Percentiles rank a stretch among this genome's conserved stretches.
These are phyloP conservation scores for Crotalus tigris DNA, from an alignment of 2,113 vertebrate species.

Conservation along the genomic window DNA sequence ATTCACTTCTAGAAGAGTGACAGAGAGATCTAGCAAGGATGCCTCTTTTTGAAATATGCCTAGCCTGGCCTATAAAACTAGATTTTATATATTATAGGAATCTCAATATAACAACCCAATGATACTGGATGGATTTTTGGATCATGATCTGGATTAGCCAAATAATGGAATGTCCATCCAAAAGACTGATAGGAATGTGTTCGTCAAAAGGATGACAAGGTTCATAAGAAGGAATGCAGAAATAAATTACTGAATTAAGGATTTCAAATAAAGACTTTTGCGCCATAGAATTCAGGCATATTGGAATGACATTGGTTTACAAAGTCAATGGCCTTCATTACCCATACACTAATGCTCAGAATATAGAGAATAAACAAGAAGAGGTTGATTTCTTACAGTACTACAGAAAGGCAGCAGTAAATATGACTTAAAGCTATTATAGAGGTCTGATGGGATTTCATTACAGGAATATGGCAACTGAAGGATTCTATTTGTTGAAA, in stretches of 20 bases:
- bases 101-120: not conserved
- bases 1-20: not conserved
- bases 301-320: not conserved
- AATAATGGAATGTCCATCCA: not conserved
- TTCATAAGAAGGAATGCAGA: not conserved
- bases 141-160: not conserved
- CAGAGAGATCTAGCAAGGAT: not conserved
- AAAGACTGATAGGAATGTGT: not conserved
- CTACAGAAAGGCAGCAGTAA: not conserved
- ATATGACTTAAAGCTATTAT: not conserved
- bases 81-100: not conserved
- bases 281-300: not conserved
- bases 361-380: not conserved
- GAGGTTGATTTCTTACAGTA: not conserved
- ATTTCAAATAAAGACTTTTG: not conserved
- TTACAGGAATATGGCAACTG: not conserved
- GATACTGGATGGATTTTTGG: not conserved
- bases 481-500: not conserved
- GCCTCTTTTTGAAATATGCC: not conserved
- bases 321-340: not conserved
- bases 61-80: not conserved
- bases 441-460: not conserved
- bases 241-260: not conserved
- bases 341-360: not conserved
- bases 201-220: not conserved